A percentile compares a stretch with the other conserved stretches of the same genome.
These are phyloP conservation scores for Peromyscus maniculatus DNA, from an alignment of 2,113 vertebrate species.

Conservation along the genomic window DNA sequence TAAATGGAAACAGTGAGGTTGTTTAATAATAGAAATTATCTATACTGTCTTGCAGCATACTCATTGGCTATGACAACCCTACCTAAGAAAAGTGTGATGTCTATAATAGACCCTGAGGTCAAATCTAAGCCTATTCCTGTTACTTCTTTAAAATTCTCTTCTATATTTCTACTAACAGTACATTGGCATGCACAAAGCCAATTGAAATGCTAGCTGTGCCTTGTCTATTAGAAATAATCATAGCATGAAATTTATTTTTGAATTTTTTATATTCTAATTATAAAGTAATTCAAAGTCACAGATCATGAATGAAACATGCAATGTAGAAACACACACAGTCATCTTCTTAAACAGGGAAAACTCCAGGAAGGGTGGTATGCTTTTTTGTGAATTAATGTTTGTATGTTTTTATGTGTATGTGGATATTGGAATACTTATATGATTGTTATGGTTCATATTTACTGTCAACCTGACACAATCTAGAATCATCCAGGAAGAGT, in stretches of 20 bases:
- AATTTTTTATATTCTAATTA: slow-evolving; percentile 39
- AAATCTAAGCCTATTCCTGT: not conserved
- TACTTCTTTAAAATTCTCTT: slow-evolving; percentile 34
- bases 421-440: not conserved
- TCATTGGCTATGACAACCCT: not conserved
- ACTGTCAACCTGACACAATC: not conserved
- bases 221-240: slow-evolving; percentile 5
- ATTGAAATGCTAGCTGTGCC: not conserved
- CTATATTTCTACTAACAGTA: not conserved
- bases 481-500: not conserved
- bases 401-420: not conserved
- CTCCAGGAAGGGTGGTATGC: not conserved
- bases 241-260: slow-evolving; percentile 10
- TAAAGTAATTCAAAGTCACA: slow-evolving; percentile 39
- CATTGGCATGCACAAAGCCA: not conserved
- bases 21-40: not conserved
- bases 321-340: not conserved
- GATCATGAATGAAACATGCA: not conserved
- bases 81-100: not conserved
- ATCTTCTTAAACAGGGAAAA: not conserved
- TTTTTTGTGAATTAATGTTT: not conserved
- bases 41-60: not conserved
- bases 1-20: not conserved
- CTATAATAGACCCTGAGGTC: not conserved
- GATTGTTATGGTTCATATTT: not conserved